Percentiles rank a stretch among this genome's conserved stretches.
These are phyloP conservation scores for Virgularia gustaviana DNA, from an alignment of 92 coral and sea anemone genomes.

Conservation along the genomic window DNA sequence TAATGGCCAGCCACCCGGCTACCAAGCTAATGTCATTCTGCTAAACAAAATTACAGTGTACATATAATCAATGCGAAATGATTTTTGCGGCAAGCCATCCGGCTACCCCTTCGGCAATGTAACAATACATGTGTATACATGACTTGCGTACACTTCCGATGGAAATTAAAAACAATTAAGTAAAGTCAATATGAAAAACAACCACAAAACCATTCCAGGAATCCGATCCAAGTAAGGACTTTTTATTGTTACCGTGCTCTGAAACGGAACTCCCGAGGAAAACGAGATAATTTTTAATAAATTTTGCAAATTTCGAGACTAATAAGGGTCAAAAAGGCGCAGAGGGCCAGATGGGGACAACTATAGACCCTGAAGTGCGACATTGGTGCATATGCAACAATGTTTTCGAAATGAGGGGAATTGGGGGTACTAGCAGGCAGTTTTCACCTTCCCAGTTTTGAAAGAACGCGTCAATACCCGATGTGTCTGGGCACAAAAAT, in stretches of 20 bases:
- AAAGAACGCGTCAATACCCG: slow-evolving; percentile 53
- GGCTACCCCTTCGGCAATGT: too few species aligned
- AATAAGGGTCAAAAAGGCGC: slow-evolving; percentile 49
- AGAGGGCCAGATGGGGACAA: slow-evolving; percentile 55
- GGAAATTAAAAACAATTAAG: too few species aligned
- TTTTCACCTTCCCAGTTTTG: slow-evolving; percentile 25
- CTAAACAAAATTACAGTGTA: too few species aligned
- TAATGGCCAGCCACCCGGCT: too few species aligned
- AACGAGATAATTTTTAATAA: neutral
- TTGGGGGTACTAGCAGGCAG: slow-evolving; percentile 28
- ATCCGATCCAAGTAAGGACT: slow-evolving; percentile 38
- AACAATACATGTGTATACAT: too few species aligned
- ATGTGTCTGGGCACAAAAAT: slow-evolving; percentile 55
- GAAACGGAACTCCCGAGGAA: slow-evolving; percentile 13
- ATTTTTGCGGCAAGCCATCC: too few species aligned
- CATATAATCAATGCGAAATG: too few species aligned
- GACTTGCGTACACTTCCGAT: too few species aligned
- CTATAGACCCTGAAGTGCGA: slow-evolving; percentile 35
- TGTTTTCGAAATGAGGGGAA: slow-evolving; percentile 23
- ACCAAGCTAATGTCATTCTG: too few species aligned
- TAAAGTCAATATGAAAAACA: too few species aligned
- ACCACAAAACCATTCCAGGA: slow-evolving; percentile 28
- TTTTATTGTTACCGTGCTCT: slow-evolving; percentile 24
- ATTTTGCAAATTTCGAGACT: neutral
- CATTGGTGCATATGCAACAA: slow-evolving; percentile 20